Evolutionary conservation across 2,797 vertebrate species (phyloP), one percentile per base, ranked within the genome.

Genomic region (Gallirallus australis): DNA sequence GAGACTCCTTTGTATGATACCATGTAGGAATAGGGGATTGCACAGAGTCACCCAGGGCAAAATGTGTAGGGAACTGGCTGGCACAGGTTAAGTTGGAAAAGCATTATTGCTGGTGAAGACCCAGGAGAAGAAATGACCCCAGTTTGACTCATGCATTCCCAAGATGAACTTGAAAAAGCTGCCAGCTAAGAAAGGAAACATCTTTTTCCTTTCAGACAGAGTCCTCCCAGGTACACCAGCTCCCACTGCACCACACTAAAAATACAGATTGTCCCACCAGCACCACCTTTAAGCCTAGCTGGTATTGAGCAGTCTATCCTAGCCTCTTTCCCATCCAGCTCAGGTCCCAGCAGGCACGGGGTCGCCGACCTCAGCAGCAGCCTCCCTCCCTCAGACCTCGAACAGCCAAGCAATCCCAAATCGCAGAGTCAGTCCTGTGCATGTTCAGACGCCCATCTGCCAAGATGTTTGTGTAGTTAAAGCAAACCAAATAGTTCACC

Each of bases 401-500:
- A 1, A 6, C 17, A 25, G 53, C 86, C 65, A 57, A 52, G 61
- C 3, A 39, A 19, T 52, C 73, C 64, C 28, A 6, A 33, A 80
- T 12, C 7, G 2, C 16, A 0, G 37, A 27, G 33, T 50, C 61
- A 4, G 72, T 8, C 31, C 75, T 1, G 6, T 16, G 90, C 13
- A 0, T n/a, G 48, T 70, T 52, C 90, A 21, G 35, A 5, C 3
- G 0, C 27, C 0, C 4, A 23, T 24, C 82, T 93, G 92, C 87
- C 93, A 86, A 94, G 85, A 85, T 68, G 21, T 91, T 92, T 90
- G 86, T n/a, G 69, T 82, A 57, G 70, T 65, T 84, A 82, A 92
- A 94, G 81, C 90, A 97, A 94, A 84, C 79, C 30, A 89, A 92
- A 94, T 82, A 50, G 72, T 85, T 86, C 71, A 66, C 91, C 88